Evolutionary conservation across 2,797 vertebrate genomes (phyloP).

Genomic region (Liasis olivaceus): DNA sequence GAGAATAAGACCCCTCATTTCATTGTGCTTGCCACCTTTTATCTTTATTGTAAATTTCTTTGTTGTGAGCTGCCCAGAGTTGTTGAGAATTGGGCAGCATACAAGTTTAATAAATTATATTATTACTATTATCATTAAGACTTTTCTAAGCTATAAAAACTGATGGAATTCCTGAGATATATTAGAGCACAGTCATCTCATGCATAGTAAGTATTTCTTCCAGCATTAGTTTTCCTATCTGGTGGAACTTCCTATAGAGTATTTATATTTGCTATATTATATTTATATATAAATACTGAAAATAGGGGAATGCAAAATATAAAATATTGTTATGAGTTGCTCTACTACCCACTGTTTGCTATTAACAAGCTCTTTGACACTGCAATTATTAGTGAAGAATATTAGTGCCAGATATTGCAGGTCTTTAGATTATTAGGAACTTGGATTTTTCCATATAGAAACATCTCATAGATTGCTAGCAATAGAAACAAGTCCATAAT

Average conservation of each 20-base stretch:
- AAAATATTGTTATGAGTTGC: neutral
- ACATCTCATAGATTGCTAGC: neutral
- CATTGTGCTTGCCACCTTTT: neutral
- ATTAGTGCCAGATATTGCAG: neutral
- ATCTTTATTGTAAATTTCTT: neutral
- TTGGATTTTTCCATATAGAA: neutral
- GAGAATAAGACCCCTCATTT: neutral
- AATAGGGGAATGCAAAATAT: neutral
- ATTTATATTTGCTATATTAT: neutral
- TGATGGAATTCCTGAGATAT: neutral
- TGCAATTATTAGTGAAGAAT: neutral
- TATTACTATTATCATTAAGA: neutral
- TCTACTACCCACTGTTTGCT: neutral
- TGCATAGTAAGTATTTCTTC: neutral
- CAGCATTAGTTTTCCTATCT: neutral
- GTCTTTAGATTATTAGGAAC: neutral
- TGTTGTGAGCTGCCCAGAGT: neutral
- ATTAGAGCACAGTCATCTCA: neutral
- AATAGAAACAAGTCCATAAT: neutral
- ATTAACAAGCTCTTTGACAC: neutral
- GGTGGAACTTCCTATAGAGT: neutral
- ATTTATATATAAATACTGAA: neutral
- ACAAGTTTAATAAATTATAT: neutral
- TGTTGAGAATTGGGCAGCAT: neutral
- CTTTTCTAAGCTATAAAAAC: neutral